These are phyloP conservation scores for Coreoperca whiteheadi DNA, from an alignment of 2,113 vertebrate genomes.

Conservation along the genomic window DNA sequence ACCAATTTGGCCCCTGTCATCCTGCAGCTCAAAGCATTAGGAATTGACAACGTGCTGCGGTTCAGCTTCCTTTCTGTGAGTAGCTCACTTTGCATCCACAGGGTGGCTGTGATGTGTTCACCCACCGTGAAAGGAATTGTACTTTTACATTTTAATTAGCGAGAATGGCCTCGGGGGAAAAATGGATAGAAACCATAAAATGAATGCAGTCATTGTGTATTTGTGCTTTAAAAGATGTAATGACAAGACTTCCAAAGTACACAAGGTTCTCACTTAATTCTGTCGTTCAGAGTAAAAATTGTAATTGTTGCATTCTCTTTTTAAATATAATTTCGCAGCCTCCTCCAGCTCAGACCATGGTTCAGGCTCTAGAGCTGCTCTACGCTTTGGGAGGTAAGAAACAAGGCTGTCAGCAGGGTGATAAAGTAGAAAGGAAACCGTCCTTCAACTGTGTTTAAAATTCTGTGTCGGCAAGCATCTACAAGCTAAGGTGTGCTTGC, in stretches of 20 bases:
- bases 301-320: background rate
- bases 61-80: conserved; percentile 98
- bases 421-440: background rate
- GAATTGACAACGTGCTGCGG: conserved; percentile 97
- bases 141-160: conserved; percentile 67
- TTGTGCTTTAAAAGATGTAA: conserved; percentile 35
- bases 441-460: conserved; percentile 29
- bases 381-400: conserved; percentile 95
- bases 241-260: background rate
- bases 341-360: conserved; percentile 98
- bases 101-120: conserved; percentile 30
- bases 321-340: conserved; percentile 82
- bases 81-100: conserved; percentile 48
- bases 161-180: conserved; percentile 1
- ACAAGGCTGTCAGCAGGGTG: conserved; percentile 12
- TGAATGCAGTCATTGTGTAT: conserved; percentile 3
- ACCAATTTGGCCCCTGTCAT: conserved; percentile 96
- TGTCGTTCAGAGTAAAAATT: conserved; percentile 16
- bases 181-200: conserved; percentile 37
- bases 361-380: conserved; percentile 96
- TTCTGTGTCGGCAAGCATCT: conserved; percentile 4
- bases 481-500: background rate
- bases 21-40: conserved; percentile 97
- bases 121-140: conserved; percentile 46
- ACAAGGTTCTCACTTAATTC: background rate